Base-by-base conservation (phyloP, 1,140 invertebrate genomes). In the Drosophila cardini region DNA sequence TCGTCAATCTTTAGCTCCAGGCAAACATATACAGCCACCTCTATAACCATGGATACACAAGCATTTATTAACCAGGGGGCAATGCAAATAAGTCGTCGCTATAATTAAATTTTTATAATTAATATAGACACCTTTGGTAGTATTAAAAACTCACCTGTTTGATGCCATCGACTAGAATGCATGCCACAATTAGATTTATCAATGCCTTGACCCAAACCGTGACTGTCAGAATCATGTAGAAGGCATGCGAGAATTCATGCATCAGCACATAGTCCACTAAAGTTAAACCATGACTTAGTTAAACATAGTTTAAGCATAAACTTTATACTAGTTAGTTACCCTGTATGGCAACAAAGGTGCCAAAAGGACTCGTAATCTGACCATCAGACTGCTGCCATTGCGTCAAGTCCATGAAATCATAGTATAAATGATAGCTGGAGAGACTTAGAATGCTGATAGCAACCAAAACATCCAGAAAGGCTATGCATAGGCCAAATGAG, bases 81-180 rank as follows among this genome's bases (percentile, higher is more conserved):
- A 85, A 91, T 89, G 63, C 90, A 91, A 48, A 91, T 68, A 10
- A 89, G 86, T 76, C 90, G 90, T 78, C 87, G 85, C 90, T 91
- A 10, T 8, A 8, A 6, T 11, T 1, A 1, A 45, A 1, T 5
- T 6, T 11, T 48, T 36, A 45, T 18, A 15, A 40, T 10, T 16
- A 8, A 10, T 50, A 1, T 8, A 8, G 21, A 21, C 10, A 7
- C 11, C n/a, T 30, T 11, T 6, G 0, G 2, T 6, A 10, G 7
- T 26, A 26, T 21, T 21, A 3, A 26, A 26, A 34, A 2, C 6
- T 77, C 32, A 91, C 90, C 86, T 91, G 85, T 72, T 85, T 91
- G 16, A 91, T 91, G 77, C 90, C 90, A 78, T 91, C 90, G 48
- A 91, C 78, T 40, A 91, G 65, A 55, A 91, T 79, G 11, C 78